phyloP scores from a whole-genome alignment of 2,797 vertebrate genomes.

The Podarcis lilfordi region DNA sequence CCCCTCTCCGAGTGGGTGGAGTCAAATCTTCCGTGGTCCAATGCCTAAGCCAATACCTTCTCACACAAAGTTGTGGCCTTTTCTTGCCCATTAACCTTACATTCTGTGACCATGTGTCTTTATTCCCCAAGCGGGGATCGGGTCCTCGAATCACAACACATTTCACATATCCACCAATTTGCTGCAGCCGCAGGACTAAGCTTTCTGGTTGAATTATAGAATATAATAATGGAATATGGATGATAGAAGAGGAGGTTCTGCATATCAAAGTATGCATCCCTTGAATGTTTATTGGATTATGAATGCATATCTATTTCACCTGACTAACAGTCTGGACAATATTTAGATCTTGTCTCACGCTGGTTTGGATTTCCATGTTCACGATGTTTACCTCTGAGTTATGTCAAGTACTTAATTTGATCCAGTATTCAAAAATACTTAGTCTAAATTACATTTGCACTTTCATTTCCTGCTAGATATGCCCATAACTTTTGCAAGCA shows the following conservation, averaged over 20 bases:
- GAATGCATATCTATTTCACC: not conserved
- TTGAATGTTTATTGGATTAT: not conserved
- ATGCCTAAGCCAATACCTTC: too few species aligned
- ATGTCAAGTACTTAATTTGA: not conserved
- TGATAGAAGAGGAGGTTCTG: not conserved
- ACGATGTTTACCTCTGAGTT: not conserved
- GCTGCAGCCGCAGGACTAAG: not conserved
- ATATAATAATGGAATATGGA: too few species aligned
- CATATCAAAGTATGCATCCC: not conserved
- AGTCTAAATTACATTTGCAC: not conserved
- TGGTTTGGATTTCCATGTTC: not conserved
- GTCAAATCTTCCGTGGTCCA: too few species aligned
- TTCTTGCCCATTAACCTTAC: too few species aligned
- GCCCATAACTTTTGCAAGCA: not conserved
- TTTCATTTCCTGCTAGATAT: not conserved
- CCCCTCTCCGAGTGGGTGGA: too few species aligned
- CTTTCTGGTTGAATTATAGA: too few species aligned
- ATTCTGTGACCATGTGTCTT: too few species aligned
- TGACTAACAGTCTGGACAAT: not conserved
- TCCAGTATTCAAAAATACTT: not conserved
- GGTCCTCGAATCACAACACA: not conserved
- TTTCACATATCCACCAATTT: not conserved
- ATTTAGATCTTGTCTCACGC: not conserved
- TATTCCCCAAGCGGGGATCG: too few species aligned
- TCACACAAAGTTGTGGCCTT: too few species aligned